Base-by-base conservation (phyloP, 1,140 invertebrate species). In the Bombus pyrosoma region DNA sequence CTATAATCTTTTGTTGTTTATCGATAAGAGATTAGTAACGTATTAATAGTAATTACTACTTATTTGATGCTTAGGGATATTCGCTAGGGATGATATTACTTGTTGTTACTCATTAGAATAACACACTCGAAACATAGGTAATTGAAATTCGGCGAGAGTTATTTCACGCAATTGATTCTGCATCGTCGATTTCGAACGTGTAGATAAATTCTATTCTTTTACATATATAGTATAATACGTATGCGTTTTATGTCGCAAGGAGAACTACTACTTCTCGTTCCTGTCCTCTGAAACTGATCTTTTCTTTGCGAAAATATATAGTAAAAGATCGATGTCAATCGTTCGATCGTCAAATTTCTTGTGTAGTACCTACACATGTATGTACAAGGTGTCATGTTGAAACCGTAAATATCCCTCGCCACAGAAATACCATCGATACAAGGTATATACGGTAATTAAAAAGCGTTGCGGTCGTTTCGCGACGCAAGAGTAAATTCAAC, bases 71-170 rank as follows among this genome's bases (percentile, higher is more conserved):
- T 87, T 88, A 89, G 87, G 81, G 82, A 82, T 91, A 91, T 86
- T 90, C 57, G 73, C 83, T 90, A 86, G 75, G 74, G 89, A 18
- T 53, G 47, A 85, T 85, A 86, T 88, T 86, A 91, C 87, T 86
- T 90, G 84, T 88, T 86, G 43, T 80, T 82, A 53, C 78, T 77
- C 68, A 72, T 73, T 87, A 74, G 84, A 87, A 91, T 81, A 81
- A 85, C 84, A 91, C 87, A 92, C 83, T 72, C 85, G 89, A 87
- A 92, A 91, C 81, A 86, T 88, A 74, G 64, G 91, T 87, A 88
- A 87, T 88, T 72, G 85, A 88, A 90, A 72, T 91, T 90, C 87
- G 92, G 91, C 91, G 87, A 91, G 90, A 92, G 80, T 92, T 91
- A 91, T 86, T 93, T 90, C 84, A 89, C 87, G 86, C 57, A 78